Percentiles rank a stretch among this genome's conserved stretches.
phyloP scores from a whole-genome alignment of 2,113 vertebrate genomes.

The Erythrocebus patas region DNA sequence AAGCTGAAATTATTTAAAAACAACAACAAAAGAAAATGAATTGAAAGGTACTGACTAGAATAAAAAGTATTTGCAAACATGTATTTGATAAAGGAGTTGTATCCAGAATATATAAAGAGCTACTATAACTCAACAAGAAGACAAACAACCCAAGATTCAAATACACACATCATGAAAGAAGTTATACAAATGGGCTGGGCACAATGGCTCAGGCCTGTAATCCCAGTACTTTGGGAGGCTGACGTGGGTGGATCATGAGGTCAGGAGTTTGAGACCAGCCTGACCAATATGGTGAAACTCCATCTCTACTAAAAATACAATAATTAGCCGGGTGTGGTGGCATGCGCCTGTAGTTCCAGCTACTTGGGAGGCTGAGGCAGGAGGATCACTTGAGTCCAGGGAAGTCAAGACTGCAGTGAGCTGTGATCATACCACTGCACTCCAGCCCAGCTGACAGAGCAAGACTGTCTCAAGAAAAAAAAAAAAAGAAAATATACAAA shows the following conservation, averaged over 20 bases:
- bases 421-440: background rate
- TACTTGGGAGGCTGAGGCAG: background rate
- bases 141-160: background rate
- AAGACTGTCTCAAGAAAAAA: background rate
- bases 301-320: too few species aligned
- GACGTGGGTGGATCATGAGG: too few species aligned
- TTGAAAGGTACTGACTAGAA: background rate
- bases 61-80: background rate
- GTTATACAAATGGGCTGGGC: background rate
- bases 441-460: background rate
- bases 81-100: background rate
- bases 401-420: background rate
- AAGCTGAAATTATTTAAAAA: too few species aligned
- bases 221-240: too few species aligned
- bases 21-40: background rate
- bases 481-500: background rate
- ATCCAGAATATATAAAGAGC: background rate
- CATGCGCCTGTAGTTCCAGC: too few species aligned
- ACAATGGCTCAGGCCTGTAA: too few species aligned
- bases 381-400: background rate
- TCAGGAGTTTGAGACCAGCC: too few species aligned
- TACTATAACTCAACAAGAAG: background rate
- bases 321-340: too few species aligned
- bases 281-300: too few species aligned
- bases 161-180: background rate